A percentile compares a stretch with the other conserved stretches of the same genome.
These are phyloP conservation scores for Phymastichus coffea DNA, from an alignment of 1,140 invertebrate genomes.

Conservation along the genomic window DNA sequence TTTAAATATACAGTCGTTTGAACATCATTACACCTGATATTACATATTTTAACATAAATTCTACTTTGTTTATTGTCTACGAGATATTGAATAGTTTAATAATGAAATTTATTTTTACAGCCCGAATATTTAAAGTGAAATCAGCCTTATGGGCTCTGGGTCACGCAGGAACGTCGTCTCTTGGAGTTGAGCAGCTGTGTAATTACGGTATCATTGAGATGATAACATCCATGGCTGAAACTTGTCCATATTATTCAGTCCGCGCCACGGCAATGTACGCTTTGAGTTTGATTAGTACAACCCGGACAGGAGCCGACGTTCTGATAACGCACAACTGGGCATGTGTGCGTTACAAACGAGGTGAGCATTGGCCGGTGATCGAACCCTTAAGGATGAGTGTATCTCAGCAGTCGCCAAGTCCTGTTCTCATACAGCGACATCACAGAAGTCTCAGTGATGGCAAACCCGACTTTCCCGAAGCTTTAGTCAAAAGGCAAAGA, in stretches of 20 bases:
- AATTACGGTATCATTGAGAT: constrained; percentile 62
- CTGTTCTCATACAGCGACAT: constrained; percentile 48
- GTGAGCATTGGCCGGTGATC: constrained; percentile 80
- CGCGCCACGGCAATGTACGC: constrained; percentile 87
- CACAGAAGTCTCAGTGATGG: constrained; percentile 53
- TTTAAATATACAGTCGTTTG: too few relatives aligned
- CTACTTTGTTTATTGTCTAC: neutral
- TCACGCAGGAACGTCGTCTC: constrained; percentile 74
- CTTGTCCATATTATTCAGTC: constrained; percentile 80
- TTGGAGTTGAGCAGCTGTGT: constrained; percentile 72
- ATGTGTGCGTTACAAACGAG: constrained; percentile 75
- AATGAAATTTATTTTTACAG: neutral
- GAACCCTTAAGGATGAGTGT: constrained; percentile 42
- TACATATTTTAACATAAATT: neutral
- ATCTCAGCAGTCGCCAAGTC: constrained; percentile 49
- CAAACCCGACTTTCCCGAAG: constrained; percentile 49
- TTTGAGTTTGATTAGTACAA: constrained; percentile 80
- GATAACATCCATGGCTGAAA: constrained; percentile 72
- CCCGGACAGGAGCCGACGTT: constrained; percentile 75
- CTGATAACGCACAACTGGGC: constrained; percentile 76
- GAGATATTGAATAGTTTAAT: neutral
- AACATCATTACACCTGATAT: neutral
- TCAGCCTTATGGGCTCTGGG: constrained; percentile 87
- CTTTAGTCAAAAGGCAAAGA: constrained; percentile 43
- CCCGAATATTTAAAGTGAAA: constrained; percentile 75